phyloP scores from a whole-genome alignment of 2,888 invertebrate species.

The Drosophila melanosoma region DNA sequence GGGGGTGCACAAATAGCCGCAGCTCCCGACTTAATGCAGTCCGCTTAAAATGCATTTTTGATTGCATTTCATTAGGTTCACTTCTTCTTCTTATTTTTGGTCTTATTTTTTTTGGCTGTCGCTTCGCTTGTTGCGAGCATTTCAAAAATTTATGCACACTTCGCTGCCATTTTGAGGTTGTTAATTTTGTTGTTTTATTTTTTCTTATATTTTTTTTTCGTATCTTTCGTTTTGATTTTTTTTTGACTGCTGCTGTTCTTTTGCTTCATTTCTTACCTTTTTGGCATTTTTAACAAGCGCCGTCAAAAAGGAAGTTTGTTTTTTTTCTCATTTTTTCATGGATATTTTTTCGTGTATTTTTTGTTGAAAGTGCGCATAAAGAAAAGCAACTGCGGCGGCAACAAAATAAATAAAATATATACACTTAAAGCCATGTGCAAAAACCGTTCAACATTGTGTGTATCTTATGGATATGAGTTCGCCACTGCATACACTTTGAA shows the following conservation, averaged over 20 bases:
- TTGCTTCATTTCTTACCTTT: constrained; percentile 54
- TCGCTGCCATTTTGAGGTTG: constrained; percentile 76
- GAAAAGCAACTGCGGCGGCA: constrained; percentile 46
- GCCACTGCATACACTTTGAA: constrained; percentile 6
- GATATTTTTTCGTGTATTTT: constrained; percentile 7
- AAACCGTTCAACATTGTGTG: constrained; percentile 34
- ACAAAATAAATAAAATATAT: constrained; percentile 56
- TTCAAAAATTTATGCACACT: constrained; percentile 80
- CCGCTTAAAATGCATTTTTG: constrained; percentile 77
- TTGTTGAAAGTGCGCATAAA: constrained; percentile 51
- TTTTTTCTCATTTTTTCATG: constrained; percentile 11
- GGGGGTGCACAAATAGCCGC: constrained; percentile 11
- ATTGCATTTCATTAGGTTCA: constrained; percentile 76
- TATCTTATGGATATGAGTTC: constrained; percentile 29
- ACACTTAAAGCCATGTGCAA: constrained; percentile 54
- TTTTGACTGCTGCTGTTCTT: constrained; percentile 46
- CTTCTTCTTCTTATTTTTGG: constrained; percentile 28
- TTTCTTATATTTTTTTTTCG: constrained; percentile 19
- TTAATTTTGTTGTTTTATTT: constrained; percentile 56
- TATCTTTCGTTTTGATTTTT: constrained; percentile 7
- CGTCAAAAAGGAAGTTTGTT: constrained; percentile 77
- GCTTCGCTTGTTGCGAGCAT: constrained; percentile 59
- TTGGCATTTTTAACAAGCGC: constrained; percentile 75
- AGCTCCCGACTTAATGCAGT: constrained; percentile 69
- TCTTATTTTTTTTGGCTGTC: constrained; percentile 34